Percentiles rank a stretch among this genome's conserved stretches.
Evolutionary conservation across 2,888 invertebrate genomes (phyloP).

Genomic region (Kuschelorhynchus macadamiae): DNA sequence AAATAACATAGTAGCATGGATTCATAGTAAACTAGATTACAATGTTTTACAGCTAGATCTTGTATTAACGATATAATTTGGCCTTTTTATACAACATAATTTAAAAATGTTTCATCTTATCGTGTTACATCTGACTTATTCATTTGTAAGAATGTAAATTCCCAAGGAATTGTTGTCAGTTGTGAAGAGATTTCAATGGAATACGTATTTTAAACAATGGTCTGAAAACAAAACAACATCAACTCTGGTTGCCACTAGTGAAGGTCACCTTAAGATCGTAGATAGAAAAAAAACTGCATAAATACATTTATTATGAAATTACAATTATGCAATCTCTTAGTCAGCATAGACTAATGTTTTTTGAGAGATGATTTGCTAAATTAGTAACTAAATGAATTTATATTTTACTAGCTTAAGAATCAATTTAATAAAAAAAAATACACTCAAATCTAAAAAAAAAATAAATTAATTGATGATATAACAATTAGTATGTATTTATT

Average conservation of each 20-base stretch:
- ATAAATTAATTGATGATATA: too few relatives aligned
- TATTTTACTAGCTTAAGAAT: too few relatives aligned
- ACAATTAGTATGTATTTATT: too few relatives aligned
- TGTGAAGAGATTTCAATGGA: conserved; percentile 26
- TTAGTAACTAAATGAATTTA: too few relatives aligned
- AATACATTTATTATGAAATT: conserved; percentile 62
- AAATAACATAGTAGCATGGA: too few relatives aligned
- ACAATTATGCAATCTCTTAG: conserved; percentile 61
- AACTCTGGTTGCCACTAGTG: conserved; percentile 55
- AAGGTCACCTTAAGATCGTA: conserved; percentile 55
- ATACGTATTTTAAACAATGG: conserved; percentile 53
- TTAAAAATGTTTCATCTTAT: too few relatives aligned
- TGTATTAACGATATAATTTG: too few relatives aligned
- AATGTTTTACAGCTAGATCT: too few relatives aligned
- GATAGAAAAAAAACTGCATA: conserved; percentile 57
- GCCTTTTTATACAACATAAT: too few relatives aligned
- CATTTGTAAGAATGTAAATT: conserved; percentile 23
- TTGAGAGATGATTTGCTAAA: background rate
- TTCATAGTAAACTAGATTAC: too few relatives aligned
- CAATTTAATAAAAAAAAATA: too few relatives aligned
- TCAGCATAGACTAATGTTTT: conserved; percentile 47
- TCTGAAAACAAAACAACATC: conserved; percentile 57
- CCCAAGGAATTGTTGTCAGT: conserved; percentile 24
- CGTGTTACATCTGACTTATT: background rate
- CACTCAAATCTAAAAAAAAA: too few relatives aligned